Base-by-base conservation (phyloP, 2,888 invertebrate genomes). In the Holacanthella duospinosa region DNA sequence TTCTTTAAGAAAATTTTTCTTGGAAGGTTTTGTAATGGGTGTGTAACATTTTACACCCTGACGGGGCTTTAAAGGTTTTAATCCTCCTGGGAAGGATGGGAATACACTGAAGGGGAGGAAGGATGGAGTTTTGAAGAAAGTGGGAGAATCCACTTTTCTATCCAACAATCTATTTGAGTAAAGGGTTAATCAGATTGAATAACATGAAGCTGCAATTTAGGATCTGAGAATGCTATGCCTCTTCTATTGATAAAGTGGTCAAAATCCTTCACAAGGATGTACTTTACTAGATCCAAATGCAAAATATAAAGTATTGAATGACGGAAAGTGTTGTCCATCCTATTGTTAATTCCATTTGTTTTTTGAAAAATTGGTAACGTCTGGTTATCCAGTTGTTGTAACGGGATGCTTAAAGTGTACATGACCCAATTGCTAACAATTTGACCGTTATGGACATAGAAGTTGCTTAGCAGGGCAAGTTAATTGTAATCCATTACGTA, bases 221-320 rank as follows among this genome's bases (percentile, higher is more conserved):
- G 64, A n/a, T 71, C 68, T 16, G 12, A 16, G 43, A 29, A 29
- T 27, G 64, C 63, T 16, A 67, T 16, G 3, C 56, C n/a, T 21
- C 65, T 21, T 16, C 64, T 55, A 59, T 57, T 59, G n/a, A 55
- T 60, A 61, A 66, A 65, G 61, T 64, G 63, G 56, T 64, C 70
- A 60, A 71, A 71, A 43, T 71, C 68, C 59, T 70, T 70, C n/a
- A 70, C 66, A 9, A 69, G 44, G 27, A 70, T 56, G 29, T 65
- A 55, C 29, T 64, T 67, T 12, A 70, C 58, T 2, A 70, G 55
- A 4, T 70, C 70, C 21, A 65, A 61, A 56, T 70, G 68, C 43
- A 63, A 61, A 56, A 66, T 36, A 1, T 64, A 55, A 1, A 68
- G 26, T 3, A 48, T 2, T 3, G 71, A 69, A 2, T 21, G 62